Base-by-base conservation (phyloP, 2,888 invertebrate species). In the Apodemia hepburni region DNA sequence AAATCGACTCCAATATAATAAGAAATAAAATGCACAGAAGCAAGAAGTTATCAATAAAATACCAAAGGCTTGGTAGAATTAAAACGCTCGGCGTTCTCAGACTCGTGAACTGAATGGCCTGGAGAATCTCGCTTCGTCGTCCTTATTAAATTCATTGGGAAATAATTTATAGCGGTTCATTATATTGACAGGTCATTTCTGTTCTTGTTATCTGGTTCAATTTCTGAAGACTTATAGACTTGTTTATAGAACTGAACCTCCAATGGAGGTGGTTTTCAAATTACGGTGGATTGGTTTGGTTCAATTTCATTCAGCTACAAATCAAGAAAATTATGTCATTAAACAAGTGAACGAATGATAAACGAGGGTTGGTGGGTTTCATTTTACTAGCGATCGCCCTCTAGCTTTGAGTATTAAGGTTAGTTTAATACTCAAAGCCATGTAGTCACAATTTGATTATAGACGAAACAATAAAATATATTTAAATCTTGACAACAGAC, bases 61-160 rank as follows among this genome's bases (percentile, higher is more conserved):
- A 61, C 33, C 51, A 61, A 60, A 60, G 47, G 29, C 58, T 59
- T 62, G 57, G 64, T 64, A 65, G 67, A 68, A 68, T 67, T 68
- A 65, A 67, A 67, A 68, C 63, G 64, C 64, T 62, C 63, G 59
- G 63, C 65, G 60, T 65, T 66, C 64, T 15, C 65, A 33, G 64
- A 61, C 62, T 65, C 64, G 62, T 18, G 65, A 64, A 54, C 62
- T 61, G 64, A 61, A 64, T 22, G 62, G 63, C 63, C 29, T 54
- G 29, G 33, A 59, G 49, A 62, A 65, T 65, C 66, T 66, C 60
- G 63, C 27, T 54, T 15, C 51, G 11, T 49, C 61, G 45, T 65
- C 68, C 65, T 68, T 67, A 68, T 68, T 67, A 68, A 67, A 68
- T 68, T 65, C 63, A 64, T 60, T 54, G 67, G 64, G 58, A 67